Percentiles rank a stretch among this genome's conserved stretches.
These are phyloP conservation scores for Luscinia luscinia DNA, from an alignment of 2,797 vertebrate genomes.

Conservation along the genomic window DNA sequence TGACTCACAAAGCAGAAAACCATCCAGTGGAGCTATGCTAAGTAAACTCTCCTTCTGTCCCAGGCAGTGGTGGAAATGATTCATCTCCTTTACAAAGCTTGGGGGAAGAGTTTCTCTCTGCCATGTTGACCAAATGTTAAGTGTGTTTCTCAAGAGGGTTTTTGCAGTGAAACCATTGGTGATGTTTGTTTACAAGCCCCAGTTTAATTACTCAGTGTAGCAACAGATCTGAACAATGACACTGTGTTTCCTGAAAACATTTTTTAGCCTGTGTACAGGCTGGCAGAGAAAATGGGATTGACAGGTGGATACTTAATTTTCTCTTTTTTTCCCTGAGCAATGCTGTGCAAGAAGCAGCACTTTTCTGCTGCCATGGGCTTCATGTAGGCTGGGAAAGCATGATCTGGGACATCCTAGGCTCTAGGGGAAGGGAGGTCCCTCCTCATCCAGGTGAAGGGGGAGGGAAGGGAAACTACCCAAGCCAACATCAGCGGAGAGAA, in stretches of 20 bases:
- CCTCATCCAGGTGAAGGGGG: background rate
- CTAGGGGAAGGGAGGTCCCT: background rate
- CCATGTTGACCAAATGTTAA: constrained; percentile 17
- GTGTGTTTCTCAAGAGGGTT: constrained; percentile 11
- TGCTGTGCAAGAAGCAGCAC: background rate
- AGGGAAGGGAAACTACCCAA: background rate
- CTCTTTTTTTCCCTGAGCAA: background rate
- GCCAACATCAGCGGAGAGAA: background rate
- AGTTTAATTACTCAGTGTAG: background rate
- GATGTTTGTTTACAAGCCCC: background rate
- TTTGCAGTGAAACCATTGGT: background rate
- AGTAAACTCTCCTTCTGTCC: constrained; percentile 28
- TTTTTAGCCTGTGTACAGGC: background rate
- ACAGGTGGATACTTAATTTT: background rate
- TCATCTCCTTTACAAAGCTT: background rate
- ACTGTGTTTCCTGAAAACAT: background rate
- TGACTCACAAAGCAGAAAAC: constrained; percentile 49
- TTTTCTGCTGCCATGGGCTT: background rate
- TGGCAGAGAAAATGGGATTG: background rate
- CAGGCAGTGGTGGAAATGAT: constrained; percentile 28
- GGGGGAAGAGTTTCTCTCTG: background rate
- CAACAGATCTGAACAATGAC: background rate
- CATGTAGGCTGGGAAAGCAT: background rate
- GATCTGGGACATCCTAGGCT: background rate
- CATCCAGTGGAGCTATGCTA: background rate